A percentile compares a stretch with the other conserved stretches of the same genome.
phyloP scores from a whole-genome alignment of 2,113 vertebrate species.

The Brachyhypopomus gauderio region DNA sequence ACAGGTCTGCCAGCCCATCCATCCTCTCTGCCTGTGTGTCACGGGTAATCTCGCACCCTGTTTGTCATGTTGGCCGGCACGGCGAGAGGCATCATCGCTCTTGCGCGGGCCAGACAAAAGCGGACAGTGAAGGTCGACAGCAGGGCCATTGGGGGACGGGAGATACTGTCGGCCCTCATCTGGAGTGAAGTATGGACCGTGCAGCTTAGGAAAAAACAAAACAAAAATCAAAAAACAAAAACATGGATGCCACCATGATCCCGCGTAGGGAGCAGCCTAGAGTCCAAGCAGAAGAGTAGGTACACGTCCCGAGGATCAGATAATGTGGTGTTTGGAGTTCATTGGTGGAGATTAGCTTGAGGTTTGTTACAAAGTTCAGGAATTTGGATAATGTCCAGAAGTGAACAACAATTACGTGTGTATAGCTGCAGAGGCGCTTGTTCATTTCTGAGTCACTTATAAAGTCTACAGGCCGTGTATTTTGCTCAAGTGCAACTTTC shows the following conservation, averaged over 20 bases:
- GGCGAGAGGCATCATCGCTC: slow-evolving; percentile 57
- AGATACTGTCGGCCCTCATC: slow-evolving; percentile 48
- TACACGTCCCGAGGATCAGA: slow-evolving; percentile 11
- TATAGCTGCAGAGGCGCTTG: background rate
- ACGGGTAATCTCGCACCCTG: slow-evolving; percentile 59
- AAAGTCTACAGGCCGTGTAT: background rate
- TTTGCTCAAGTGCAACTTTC: background rate
- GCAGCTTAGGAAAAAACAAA: background rate
- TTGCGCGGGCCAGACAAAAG: slow-evolving; percentile 48
- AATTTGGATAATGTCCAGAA: slow-evolving; percentile 2
- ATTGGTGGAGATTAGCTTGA: background rate
- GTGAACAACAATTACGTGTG: background rate
- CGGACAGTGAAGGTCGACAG: slow-evolving; percentile 52
- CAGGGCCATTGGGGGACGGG: slow-evolving; percentile 39
- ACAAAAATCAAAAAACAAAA: background rate
- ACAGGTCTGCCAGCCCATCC: slow-evolving; percentile 46
- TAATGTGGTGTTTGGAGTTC: background rate
- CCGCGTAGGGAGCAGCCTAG: slow-evolving; percentile 18
- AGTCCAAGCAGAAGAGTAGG: background rate
- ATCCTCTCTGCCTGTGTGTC: slow-evolving; percentile 51
- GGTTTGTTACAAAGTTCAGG: background rate
- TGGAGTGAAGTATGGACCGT: slow-evolving; percentile 38
- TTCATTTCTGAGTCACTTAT: background rate
- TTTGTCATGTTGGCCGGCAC: slow-evolving; percentile 58
- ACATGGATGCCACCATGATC: slow-evolving; percentile 3